These are phyloP conservation scores for Sympetrum striolatum DNA, from an alignment of 2,888 invertebrate species.

Conservation along the genomic window DNA sequence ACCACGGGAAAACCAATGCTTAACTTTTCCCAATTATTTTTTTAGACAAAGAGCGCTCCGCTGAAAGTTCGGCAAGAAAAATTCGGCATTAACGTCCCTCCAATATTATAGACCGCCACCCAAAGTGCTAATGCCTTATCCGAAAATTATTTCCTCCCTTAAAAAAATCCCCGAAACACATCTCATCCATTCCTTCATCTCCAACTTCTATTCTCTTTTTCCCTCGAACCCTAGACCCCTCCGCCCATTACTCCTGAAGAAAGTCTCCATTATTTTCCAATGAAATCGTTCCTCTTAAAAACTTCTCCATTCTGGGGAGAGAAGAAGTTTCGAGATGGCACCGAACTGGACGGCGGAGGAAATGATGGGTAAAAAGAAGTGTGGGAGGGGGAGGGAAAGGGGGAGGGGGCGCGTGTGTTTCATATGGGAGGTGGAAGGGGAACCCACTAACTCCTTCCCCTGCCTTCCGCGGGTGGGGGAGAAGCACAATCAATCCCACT, in stretches of 20 bases:
- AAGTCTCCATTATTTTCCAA: constrained; percentile 41
- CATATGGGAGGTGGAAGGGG: no score
- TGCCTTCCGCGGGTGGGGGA: not conserved
- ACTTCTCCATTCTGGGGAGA: constrained; percentile 6
- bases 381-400: not conserved
- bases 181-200: not conserved
- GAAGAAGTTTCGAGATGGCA: constrained; percentile 32
- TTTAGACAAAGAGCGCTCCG: no score
- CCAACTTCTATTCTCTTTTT: not conserved
- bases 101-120: no score
- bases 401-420: not conserved
- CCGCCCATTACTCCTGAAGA: constrained; percentile 10
- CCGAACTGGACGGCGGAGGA: constrained; percentile 28
- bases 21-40: no score
- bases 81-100: no score
- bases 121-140: no score
- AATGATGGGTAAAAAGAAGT: constrained; percentile 39
- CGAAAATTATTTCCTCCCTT: no score
- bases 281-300: constrained; percentile 42
- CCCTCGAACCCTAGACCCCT: not conserved
- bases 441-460: no score
- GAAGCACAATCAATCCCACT: not conserved
- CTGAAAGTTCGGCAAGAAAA: no score
- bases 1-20: no score
- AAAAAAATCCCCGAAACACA: not conserved